Evolutionary conservation across 2,113 vertebrate species (phyloP), one percentile per base, ranked within the genome.

Genomic region (Dasyurus viverrinus): DNA sequence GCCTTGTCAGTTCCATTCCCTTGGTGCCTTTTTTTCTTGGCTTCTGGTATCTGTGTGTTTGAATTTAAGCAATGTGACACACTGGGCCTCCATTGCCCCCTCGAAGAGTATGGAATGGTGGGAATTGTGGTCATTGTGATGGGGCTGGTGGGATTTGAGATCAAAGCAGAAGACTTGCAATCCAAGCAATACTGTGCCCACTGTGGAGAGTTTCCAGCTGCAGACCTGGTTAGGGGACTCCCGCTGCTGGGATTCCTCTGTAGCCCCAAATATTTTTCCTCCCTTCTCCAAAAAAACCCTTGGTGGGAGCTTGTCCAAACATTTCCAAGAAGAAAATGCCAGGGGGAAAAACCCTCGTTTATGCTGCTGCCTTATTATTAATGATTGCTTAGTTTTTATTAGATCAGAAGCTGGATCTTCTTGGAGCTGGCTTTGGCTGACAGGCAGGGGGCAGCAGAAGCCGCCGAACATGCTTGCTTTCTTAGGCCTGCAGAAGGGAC

Each of bases 381-480:
- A 52, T 52, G 46, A 10, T 12, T 47, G 25, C 89, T 90, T 90
- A 90, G 25, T 50, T 90, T 90, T 25, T 26, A 16, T 52, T 5
- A 52, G 25, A 90, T 48, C 3, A 84, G 19, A 84, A 84, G 16
- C 68, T 84, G n/a, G 19, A 19, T 2, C 1, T 42, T 84, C 68
- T 84, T 23, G 47, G 14, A 52, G 47, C 48, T 47, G 10, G 89
- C 52, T 36, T 54, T n/a, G 27, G 10, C 54, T 0, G 93, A 93
- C 96, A 47, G 96, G 92, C 96, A 98, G 98, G 26, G 97, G 97
- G 97, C 97, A 94, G 96, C 97, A 98, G 95, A 98, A 94, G 9
- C 97, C 97, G 55, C 23, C 53, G 90, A 96, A 98, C 97, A 89
- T 68, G 55, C 0, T 27, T 3, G 1, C 3, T 55, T 47, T 47